Conservation (phyloP, 2,113 vertebrate genomes). For the Trachemys scripta region DNA sequence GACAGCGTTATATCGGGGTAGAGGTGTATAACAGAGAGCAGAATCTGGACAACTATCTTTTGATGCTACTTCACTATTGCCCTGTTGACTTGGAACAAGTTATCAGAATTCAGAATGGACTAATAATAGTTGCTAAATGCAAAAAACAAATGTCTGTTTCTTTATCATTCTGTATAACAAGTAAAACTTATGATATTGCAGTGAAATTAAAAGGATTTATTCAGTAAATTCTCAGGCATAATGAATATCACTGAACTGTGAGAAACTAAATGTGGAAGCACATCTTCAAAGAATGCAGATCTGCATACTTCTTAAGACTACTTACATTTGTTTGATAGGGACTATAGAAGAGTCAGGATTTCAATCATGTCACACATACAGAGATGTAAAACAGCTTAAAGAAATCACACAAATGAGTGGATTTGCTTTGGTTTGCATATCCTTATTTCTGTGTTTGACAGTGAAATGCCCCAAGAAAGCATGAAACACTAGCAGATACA, state of each 20-base stretch:
- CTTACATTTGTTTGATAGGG: not conserved
- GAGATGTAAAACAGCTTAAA: not conserved
- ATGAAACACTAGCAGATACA: not conserved
- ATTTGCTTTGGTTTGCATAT: slow-evolving; percentile 10
- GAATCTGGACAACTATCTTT: not conserved
- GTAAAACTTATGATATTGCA: not conserved
- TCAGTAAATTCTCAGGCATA: not conserved
- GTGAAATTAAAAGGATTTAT: not conserved
- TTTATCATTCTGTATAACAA: not conserved
- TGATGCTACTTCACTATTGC: not conserved
- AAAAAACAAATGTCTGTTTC: not conserved
- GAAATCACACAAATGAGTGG: not conserved
- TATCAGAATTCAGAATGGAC: not conserved
- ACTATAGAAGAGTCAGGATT: not conserved
- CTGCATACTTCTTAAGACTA: not conserved
- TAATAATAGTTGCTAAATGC: not conserved
- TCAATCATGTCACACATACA: not conserved
- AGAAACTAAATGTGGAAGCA: not conserved
- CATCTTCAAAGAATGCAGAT: not conserved
- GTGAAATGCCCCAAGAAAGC: not conserved
- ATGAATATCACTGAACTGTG: not conserved
- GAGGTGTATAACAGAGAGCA: not conserved
- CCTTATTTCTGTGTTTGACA: not conserved
- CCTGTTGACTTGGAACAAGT: not conserved
- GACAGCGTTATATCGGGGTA: too few relatives aligned